A percentile compares a stretch with the other conserved stretches of the same genome.
phyloP scores from a whole-genome alignment of 2,888 invertebrate genomes.

The Ochropleura leucogaster region DNA sequence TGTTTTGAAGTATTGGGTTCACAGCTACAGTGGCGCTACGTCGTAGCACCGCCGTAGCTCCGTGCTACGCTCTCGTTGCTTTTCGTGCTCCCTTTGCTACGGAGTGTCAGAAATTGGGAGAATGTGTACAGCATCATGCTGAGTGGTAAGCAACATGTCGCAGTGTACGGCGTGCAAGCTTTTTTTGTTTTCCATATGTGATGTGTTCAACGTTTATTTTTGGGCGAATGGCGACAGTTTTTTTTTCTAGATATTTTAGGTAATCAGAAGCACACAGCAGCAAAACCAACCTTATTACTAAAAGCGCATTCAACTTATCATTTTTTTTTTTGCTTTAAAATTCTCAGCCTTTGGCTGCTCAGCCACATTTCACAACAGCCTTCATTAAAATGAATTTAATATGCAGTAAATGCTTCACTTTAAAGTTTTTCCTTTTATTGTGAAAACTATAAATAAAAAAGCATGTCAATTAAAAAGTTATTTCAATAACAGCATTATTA shows the following conservation, averaged over 20 bases:
- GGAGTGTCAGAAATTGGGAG: background rate
- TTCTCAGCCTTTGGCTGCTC: background rate
- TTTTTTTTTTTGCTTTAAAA: background rate
- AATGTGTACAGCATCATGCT: too few relatives aligned
- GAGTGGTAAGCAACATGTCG: too few relatives aligned
- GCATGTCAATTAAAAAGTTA: constrained; percentile 12
- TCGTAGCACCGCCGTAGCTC: constrained; percentile 26
- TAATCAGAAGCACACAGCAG: background rate
- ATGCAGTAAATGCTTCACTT: constrained; percentile 31
- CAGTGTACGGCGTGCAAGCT: too few relatives aligned
- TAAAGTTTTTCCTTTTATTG: constrained; percentile 2
- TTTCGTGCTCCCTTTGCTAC: constrained; percentile 24
- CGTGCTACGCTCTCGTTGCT: constrained; percentile 15
- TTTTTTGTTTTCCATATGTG: too few relatives aligned
- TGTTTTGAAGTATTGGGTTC: background rate
- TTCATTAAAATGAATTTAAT: constrained; percentile 11
- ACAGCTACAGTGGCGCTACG: constrained; percentile 10
- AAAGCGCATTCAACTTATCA: background rate
- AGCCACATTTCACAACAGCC: background rate
- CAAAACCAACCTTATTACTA: background rate
- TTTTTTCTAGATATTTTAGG: background rate
- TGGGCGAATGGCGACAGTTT: too few relatives aligned
- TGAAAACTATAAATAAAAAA: constrained; percentile 18
- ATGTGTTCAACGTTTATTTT: too few relatives aligned
- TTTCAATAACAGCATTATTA: constrained; percentile 20